Base-by-base conservation (phyloP, 2,113 vertebrate species). In the Agelaius tricolor region DNA sequence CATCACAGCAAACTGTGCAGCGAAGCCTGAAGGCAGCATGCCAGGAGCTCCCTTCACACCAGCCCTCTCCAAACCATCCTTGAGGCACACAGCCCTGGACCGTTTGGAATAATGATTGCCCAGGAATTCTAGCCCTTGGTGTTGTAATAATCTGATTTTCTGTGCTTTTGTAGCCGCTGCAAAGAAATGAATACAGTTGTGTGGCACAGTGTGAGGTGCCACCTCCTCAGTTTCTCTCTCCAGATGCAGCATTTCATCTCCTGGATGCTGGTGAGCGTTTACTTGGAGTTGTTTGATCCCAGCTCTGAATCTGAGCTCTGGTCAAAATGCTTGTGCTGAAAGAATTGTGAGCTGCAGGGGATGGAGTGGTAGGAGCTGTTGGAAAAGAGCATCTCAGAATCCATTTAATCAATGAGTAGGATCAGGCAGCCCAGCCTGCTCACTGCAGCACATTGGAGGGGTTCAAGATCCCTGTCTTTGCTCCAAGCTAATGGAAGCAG, bases 1-100 rank as follows among this genome's bases (percentile, higher is more conserved):
- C 88, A 97, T 52, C 67, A 49, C 68, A 55, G 96, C 51, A 80
- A 91, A 90, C 84, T 55, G 85, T 81, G 87, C 90, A 77, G 93
- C 0, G 1, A 43, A 82, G 90, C 30, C 72, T 71, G 33, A 74
- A 67, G 79, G 94, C 94, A 77, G 90, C 66, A 20, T 31, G 75
- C 88, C 88, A 74, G 84, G 12, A 93, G 47, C 89, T 86, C 59
- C 8, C 62, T 44, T 62, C 86, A 41, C 51, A 35, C 15, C 27
- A 94, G 31, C 55, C 55, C 51, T 87, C 80, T 81, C 88, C 44
- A 41, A 92, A 20, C 30, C 68, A n/a, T 68, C 54, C 35, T 59
- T 52, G 49, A 82, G 52, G 54, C 33, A 11, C 9, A 31, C 14
- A 6, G 63, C 31, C 54, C 90, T 26, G 27, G 37, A 39, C 12